Evolutionary conservation across 2,888 invertebrate genomes (phyloP).

Genomic region (Chromoteleia sp.): DNA sequence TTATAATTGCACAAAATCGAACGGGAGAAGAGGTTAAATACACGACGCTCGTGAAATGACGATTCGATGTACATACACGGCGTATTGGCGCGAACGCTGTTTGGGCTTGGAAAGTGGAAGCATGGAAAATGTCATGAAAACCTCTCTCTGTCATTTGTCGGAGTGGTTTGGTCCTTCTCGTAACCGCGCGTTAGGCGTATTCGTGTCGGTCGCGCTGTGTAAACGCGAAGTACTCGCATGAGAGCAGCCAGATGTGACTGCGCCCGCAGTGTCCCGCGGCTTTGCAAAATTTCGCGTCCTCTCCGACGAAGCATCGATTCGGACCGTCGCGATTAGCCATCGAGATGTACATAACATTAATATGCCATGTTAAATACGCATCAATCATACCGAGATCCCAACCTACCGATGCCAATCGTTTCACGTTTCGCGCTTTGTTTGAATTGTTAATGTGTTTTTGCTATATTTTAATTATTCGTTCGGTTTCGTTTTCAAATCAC

Average conservation of each 20-base stretch:
- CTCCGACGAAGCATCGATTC: slow-evolving; percentile 17
- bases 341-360: slow-evolving; percentile 12
- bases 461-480: slow-evolving; percentile 1
- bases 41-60: slow-evolving; percentile 80
- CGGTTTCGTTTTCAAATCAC: too few relatives aligned
- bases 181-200: slow-evolving; percentile 56
- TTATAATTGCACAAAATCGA: slow-evolving; percentile 28
- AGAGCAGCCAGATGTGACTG: slow-evolving; percentile 81
- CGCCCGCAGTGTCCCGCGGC: slow-evolving; percentile 81
- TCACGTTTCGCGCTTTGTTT: background rate
- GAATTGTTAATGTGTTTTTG: background rate
- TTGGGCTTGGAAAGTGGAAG: slow-evolving; percentile 41
- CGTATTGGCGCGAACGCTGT: slow-evolving; percentile 8
- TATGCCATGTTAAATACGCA: slow-evolving; percentile 22
- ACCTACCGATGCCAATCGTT: background rate
- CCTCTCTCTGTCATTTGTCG: slow-evolving; percentile 51
- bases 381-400: slow-evolving; percentile 7
- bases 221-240: slow-evolving; percentile 80
- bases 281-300: slow-evolving; percentile 79
- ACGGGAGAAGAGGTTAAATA: slow-evolving; percentile 12
- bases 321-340: slow-evolving; percentile 17
- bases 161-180: slow-evolving; percentile 19
- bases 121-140: slow-evolving; percentile 63
- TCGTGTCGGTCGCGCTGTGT: slow-evolving; percentile 76
- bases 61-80: slow-evolving; percentile 77